A percentile compares a stretch with the other conserved stretches of the same genome.
Evolutionary conservation across 92 coral and sea anemone genomes (phyloP).

Genomic region (Desmophyllum pertusum): DNA sequence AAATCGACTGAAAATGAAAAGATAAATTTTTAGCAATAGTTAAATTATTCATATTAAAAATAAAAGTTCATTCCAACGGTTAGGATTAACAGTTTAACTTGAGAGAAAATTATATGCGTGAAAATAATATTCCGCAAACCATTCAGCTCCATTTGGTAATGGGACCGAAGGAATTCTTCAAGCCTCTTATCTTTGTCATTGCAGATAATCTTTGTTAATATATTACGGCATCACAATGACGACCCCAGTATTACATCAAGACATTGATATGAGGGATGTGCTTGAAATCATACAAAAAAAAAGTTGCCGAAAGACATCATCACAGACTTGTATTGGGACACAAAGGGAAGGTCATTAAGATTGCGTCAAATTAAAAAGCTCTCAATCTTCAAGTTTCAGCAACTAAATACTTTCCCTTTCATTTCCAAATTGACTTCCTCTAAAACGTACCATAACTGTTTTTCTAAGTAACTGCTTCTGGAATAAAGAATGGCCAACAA

Average conservation of each 20-base stretch:
- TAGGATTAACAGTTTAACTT: background rate
- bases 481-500: background rate
- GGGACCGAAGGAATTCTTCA: background rate
- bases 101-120: background rate
- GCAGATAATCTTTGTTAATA: slow-evolving; percentile 27
- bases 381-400: background rate
- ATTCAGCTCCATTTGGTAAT: background rate
- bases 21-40: background rate
- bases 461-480: background rate
- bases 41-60: background rate
- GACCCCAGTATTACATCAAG: slow-evolving; percentile 6
- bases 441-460: background rate
- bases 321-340: background rate
- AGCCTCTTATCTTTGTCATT: slow-evolving; percentile 1
- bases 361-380: background rate
- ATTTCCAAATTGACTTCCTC: background rate
- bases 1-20: background rate
- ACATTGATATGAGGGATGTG: slow-evolving; percentile 7
- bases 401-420: background rate
- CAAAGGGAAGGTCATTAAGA: too few relatives aligned
- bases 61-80: background rate
- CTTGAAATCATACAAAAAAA: slow-evolving; percentile 1
- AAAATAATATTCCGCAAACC: background rate
- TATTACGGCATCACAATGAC: background rate
- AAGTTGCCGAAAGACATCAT: background rate